Base-by-base conservation (phyloP, 2,113 vertebrate genomes). In the Glaucidium brasilianum region DNA sequence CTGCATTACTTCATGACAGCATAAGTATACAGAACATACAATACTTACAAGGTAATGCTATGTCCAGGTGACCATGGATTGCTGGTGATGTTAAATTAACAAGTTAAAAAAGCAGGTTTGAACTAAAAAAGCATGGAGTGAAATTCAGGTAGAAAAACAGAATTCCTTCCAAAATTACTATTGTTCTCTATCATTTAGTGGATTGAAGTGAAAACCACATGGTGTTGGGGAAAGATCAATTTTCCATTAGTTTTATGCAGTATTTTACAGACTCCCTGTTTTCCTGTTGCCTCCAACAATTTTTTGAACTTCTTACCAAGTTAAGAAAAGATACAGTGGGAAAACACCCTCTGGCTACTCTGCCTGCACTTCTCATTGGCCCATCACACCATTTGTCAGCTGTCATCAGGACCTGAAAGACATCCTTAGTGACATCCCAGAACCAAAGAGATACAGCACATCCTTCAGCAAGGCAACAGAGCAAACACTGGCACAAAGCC, bases 401-500 rank as follows among this genome's bases (percentile, higher is more conserved):
- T 59, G n/a, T 2, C 10, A 75, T 21, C 56, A 34, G 41, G 26
- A 26, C 47, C 78, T 35, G 59, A 84, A 63, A 71, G 68, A 45
- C 59, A 84, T 39, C 85, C 35, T 26, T 6, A 20, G 16, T 5
- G 59, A 74, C 82, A 92, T 15, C 37, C 49, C 56, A 58, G n/a
- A 82, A 64, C 39, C 68, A 11, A 19, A n/a, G 43, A 53, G 35
- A 73, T 7, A 18, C 41, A 63, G 64, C 43, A 52, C 12, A 32
- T 21, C 49, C 35, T 69, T 59, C 49, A 58, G 25, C 34, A 39
- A 82, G 50, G 35, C 53, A 71, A 26, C 27, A 77, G 18, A 58
- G 30, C 13, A 2, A 74, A 32, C 1, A 0, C 59, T 26, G 62
- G 34, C 62, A 80, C 8, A 8, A 4, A 59, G 29, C 37, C 17